Conservation (phyloP, 1,140 invertebrate species). For the Monomorium pharaonis region DNA sequence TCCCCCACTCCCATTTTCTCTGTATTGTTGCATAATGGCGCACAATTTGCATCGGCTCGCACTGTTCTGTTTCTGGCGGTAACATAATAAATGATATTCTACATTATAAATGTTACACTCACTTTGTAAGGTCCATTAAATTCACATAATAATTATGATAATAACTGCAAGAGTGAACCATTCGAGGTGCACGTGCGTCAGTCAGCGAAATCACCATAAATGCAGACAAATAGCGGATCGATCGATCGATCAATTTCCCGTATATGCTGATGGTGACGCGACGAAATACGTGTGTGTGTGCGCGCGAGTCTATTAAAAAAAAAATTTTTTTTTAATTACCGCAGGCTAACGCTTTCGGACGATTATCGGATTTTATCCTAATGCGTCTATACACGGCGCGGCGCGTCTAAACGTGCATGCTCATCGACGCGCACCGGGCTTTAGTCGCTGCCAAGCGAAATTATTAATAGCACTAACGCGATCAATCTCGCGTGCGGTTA, state of each 20-base stretch:
- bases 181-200: not conserved
- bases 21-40: too few relatives aligned
- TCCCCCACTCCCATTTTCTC: too few relatives aligned
- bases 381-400: conserved; percentile 37
- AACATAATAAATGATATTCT: conserved; percentile 11
- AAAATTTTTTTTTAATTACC: conserved; percentile 15
- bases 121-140: conserved; percentile 19
- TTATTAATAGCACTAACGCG: conserved; percentile 68
- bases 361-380: conserved; percentile 59
- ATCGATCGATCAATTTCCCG: not conserved
- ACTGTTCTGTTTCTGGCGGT: not conserved
- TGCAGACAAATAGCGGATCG: not conserved
- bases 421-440: conserved; percentile 20
- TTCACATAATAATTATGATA: conserved; percentile 23
- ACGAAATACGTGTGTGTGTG: too few relatives aligned
- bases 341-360: not conserved
- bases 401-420: conserved; percentile 47
- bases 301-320: not conserved
- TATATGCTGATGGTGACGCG: not conserved
- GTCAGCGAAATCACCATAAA: not conserved
- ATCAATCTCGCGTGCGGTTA: conserved; percentile 66
- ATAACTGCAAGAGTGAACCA: conserved; percentile 17
- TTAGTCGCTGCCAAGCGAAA: conserved; percentile 53
- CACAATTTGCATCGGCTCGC: not conserved
- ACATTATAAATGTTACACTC: conserved; percentile 1